Evolutionary conservation across 1,140 invertebrate species (phyloP).

Genomic region (Papilio machaon): DNA sequence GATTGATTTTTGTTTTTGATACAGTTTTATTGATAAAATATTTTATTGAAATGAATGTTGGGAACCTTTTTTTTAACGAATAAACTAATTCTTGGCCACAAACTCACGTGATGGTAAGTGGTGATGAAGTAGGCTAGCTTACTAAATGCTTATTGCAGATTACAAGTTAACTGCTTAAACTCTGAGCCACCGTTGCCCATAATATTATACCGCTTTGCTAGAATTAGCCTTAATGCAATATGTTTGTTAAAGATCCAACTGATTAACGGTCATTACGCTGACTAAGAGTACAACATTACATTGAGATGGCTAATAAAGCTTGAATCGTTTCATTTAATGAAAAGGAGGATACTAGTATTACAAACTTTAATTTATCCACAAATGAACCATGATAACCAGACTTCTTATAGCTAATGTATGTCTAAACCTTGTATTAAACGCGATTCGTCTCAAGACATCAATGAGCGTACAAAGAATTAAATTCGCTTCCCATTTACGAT

Average conservation of each 20-base stretch:
- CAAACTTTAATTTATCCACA: neutral
- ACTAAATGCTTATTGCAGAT: too few species aligned
- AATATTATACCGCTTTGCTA: too few species aligned
- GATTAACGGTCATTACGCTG: neutral
- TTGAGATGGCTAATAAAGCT: neutral
- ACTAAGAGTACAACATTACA: neutral
- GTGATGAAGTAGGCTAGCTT: too few species aligned
- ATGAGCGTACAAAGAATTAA: neutral
- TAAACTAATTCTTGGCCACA: too few species aligned
- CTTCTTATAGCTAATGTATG: neutral
- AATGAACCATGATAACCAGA: neutral
- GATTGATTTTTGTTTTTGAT: neutral
- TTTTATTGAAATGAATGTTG: neutral
- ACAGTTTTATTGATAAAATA: neutral
- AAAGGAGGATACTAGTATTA: neutral
- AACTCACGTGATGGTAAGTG: too few species aligned
- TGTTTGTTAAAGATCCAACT: neutral
- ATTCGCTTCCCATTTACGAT: too few species aligned
- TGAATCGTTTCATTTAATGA: neutral
- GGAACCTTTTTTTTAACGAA: too few species aligned
- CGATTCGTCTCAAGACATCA: constrained; percentile 2
- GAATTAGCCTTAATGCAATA: too few species aligned
- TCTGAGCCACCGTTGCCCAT: too few species aligned
- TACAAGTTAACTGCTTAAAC: too few species aligned
- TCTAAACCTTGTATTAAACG: constrained; percentile 21